Conservation (phyloP, 2,113 vertebrate genomes). For the Brienomyrus brachyistius region DNA sequence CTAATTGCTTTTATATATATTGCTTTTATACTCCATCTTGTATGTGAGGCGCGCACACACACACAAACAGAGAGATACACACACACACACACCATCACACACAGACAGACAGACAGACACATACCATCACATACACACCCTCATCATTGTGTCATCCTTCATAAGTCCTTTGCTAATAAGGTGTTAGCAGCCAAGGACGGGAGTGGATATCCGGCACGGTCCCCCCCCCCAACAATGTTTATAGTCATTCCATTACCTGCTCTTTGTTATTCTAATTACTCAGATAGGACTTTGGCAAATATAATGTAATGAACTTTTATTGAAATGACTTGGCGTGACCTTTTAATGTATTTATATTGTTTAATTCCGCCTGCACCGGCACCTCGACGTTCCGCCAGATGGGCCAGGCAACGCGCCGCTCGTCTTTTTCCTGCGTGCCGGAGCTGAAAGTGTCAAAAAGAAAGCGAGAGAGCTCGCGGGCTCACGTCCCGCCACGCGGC, state of each 20-base stretch:
- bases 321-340: slow-evolving; percentile 13
- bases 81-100: not conserved
- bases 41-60: not conserved
- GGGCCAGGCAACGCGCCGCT: not conserved
- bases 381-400: not conserved
- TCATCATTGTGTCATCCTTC: not conserved
- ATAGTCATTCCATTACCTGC: slow-evolving; percentile 21
- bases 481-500: no score
- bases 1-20: not conserved
- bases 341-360: slow-evolving; percentile 10
- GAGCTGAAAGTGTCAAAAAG: not conserved
- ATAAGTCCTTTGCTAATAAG: slow-evolving; percentile 12
- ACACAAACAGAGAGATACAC: not conserved
- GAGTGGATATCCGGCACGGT: not conserved
- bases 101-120: not conserved
- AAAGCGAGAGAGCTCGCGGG: not conserved
- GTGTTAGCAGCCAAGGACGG: not conserved
- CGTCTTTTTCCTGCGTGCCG: no score
- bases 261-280: slow-evolving; percentile 27
- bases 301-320: slow-evolving; percentile 25
- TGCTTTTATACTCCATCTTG: not conserved
- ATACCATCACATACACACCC: not conserved
- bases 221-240: slow-evolving; percentile 6
- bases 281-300: slow-evolving; percentile 22
- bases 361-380: not conserved